phyloP scores from a whole-genome alignment of 2,113 vertebrate genomes.

The Lampris incognitus region DNA sequence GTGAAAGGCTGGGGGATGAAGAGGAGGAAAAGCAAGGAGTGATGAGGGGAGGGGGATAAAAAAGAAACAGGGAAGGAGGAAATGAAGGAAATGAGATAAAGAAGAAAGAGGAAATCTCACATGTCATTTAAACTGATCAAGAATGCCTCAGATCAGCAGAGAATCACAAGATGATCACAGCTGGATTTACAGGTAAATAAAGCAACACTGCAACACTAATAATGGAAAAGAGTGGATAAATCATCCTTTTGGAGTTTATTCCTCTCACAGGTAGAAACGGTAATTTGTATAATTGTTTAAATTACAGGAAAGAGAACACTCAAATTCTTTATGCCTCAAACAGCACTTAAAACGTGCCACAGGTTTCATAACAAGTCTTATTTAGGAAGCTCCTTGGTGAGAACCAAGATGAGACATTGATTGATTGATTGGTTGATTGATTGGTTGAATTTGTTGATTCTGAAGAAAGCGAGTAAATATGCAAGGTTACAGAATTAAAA shows the following conservation, averaged over 20 bases:
- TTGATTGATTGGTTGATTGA: neutral
- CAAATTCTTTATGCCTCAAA: neutral
- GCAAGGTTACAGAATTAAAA: constrained; percentile 3
- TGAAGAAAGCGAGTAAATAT: constrained; percentile 4
- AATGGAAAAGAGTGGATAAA: neutral
- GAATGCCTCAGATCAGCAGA: neutral
- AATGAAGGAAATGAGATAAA: constrained; percentile 1
- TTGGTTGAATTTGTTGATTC: constrained; percentile 11
- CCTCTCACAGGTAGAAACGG: neutral
- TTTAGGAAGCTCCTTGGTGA: neutral
- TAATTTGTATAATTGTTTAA: neutral
- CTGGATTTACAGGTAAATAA: neutral
- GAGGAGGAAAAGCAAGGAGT: neutral
- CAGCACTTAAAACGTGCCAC: too few relatives aligned
- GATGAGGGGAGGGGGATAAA: neutral
- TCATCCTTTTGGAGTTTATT: too few relatives aligned
- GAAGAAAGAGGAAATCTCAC: neutral
- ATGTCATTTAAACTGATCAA: neutral
- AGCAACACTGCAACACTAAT: neutral
- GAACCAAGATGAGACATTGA: neutral
- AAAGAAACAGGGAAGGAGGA: neutral
- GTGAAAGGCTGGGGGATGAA: neutral
- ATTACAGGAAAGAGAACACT: neutral
- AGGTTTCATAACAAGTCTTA: neutral
- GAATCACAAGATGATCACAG: constrained; percentile 10